These are phyloP conservation scores for Nannobrachium achirus DNA, from an alignment of 2,113 vertebrate genomes.

Conservation along the genomic window DNA sequence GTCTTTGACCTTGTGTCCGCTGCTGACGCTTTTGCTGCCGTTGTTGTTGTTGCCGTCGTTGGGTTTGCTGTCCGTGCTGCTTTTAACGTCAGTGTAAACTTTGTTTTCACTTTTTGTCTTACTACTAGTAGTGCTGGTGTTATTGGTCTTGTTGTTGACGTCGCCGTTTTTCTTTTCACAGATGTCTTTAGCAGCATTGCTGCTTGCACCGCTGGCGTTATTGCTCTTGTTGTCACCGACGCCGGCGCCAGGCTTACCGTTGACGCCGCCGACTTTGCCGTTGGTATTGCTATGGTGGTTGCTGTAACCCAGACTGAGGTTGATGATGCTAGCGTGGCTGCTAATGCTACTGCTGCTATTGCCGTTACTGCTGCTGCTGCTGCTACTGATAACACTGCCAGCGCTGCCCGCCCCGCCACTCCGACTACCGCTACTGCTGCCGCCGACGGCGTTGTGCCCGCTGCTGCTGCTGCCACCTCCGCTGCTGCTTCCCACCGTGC, in stretches of 20 bases:
- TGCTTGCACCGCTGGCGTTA: slow-evolving; percentile 19
- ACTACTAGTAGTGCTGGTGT: slow-evolving; percentile 15
- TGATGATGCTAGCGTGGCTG: slow-evolving; percentile 70
- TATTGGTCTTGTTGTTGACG: slow-evolving; percentile 39
- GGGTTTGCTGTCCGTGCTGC: slow-evolving; percentile 69
- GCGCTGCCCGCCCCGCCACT: slow-evolving; percentile 52
- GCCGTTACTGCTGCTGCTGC: slow-evolving; percentile 44
- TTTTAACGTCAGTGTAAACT: slow-evolving; percentile 24
- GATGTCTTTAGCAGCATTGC: slow-evolving; percentile 18
- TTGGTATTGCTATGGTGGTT: slow-evolving; percentile 52
- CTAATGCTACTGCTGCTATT: slow-evolving; percentile 20
- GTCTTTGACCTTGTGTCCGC: slow-evolving; percentile 8
- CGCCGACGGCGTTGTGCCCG: slow-evolving; percentile 63
- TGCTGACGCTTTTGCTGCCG: slow-evolving; percentile 26
- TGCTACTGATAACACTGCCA: slow-evolving; percentile 43
- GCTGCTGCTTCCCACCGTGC: too few species aligned
- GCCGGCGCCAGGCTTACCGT: slow-evolving; percentile 40
- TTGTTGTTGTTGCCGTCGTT: slow-evolving; percentile 20
- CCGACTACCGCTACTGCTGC: slow-evolving; percentile 48
- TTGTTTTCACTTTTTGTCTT: slow-evolving; percentile 36
- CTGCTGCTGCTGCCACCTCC: slow-evolving; percentile 78
- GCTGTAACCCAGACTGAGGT: slow-evolving; percentile 64
- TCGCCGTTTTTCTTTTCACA: slow-evolving; percentile 26
- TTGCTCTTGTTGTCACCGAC: slow-evolving; percentile 54
- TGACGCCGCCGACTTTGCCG: slow-evolving; percentile 49